phyloP scores from a whole-genome alignment of 2,797 vertebrate genomes.

The Phataginus tetradactyla region DNA sequence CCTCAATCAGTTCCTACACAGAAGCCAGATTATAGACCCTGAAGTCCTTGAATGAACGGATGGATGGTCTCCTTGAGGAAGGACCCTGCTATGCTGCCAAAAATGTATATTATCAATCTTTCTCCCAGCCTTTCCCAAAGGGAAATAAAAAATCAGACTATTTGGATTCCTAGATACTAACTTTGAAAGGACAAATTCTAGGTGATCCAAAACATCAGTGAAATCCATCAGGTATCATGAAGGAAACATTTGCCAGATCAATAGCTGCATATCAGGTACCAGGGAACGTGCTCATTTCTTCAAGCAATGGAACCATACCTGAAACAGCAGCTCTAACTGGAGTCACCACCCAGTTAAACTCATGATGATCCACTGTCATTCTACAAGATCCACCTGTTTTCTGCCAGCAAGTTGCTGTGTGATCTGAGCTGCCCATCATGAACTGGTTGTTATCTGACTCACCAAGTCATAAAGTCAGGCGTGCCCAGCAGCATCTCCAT shows the following conservation, averaged over 20 bases:
- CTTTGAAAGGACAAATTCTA: neutral
- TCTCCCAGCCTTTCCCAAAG: neutral
- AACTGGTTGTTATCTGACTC: neutral
- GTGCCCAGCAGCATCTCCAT: neutral
- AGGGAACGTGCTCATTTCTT: neutral
- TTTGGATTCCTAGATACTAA: neutral
- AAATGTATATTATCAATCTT: neutral
- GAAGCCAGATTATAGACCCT: neutral
- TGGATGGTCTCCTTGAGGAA: neutral
- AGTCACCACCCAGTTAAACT: neutral
- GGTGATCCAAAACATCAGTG: neutral
- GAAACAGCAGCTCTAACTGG: neutral
- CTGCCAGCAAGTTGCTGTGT: neutral
- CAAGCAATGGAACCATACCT: neutral
- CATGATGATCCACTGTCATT: neutral
- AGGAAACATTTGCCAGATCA: neutral
- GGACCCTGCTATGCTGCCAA: neutral
- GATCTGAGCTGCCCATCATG: neutral
- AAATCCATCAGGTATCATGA: neutral
- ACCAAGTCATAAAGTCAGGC: neutral
- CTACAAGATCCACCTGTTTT: neutral
- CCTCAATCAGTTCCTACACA: neutral
- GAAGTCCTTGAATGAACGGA: neutral
- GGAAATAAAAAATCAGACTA: neutral
- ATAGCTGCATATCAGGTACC: neutral